These are phyloP conservation scores for Atherinomorus stipes DNA, from an alignment of 2,113 vertebrate species.

Conservation along the genomic window DNA sequence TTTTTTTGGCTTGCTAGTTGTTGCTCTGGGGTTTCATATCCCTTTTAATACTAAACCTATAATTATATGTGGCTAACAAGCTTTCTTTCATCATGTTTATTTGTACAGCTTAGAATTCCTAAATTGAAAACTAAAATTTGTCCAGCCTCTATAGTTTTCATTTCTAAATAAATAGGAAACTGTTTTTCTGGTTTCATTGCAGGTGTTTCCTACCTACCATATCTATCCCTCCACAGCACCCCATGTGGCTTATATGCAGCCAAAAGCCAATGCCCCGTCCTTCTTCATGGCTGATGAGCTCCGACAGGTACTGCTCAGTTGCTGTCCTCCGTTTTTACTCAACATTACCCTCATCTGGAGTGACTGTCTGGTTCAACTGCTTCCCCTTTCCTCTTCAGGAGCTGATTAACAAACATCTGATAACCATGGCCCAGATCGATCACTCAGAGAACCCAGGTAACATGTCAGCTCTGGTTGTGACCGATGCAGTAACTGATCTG, in stretches of 20 bases:
- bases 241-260: constrained; percentile 99
- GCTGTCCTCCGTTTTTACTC: neutral
- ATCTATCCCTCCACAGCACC: constrained; percentile 97
- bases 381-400: constrained; percentile 82
- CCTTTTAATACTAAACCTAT: neutral
- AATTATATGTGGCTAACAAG: neutral
- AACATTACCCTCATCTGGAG: neutral
- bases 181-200: constrained; percentile 61
- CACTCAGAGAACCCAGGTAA: constrained; percentile 97
- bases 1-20: neutral
- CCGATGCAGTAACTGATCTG: neutral
- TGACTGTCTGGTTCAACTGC: constrained; percentile 6
- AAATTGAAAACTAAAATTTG: neutral
- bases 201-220: constrained; percentile 99
- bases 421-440: constrained; percentile 99
- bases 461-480: constrained; percentile 23
- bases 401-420: constrained; percentile 97
- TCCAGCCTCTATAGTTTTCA: constrained; percentile 40
- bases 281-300: constrained; percentile 99
- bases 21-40: neutral
- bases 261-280: constrained; percentile 98
- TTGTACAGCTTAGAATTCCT: neutral
- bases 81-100: constrained; percentile 6
- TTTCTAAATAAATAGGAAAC: constrained; percentile 71
- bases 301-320: constrained; percentile 88